Percentiles rank a stretch among this genome's conserved stretches.
Evolutionary conservation across 1,140 invertebrate genomes (phyloP).

Genomic region (Vanessa tameamea): DNA sequence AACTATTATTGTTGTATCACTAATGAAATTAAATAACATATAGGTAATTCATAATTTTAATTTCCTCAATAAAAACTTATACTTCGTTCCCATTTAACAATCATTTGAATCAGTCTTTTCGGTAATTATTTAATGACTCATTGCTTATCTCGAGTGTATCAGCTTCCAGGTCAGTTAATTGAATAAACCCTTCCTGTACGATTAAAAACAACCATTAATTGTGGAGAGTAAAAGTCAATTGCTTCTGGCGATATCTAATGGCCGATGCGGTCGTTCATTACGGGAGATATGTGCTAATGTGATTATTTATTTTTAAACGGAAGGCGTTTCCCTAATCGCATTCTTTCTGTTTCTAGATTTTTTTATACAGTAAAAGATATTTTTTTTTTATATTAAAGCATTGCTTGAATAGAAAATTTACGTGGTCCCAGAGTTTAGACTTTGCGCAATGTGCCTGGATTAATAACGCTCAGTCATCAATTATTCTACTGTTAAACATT

Average conservation of each 20-base stretch:
- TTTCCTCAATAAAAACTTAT: no score
- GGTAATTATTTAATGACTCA: slow-evolving; percentile 1
- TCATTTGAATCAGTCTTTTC: not conserved
- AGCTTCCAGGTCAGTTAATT: slow-evolving; percentile 47
- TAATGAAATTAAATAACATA: no score
- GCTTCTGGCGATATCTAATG: slow-evolving; percentile 38
- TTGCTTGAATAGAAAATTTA: no score
- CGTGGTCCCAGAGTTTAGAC: no score
- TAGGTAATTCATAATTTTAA: no score
- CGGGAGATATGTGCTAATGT: slow-evolving; percentile 31
- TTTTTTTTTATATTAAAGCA: no score
- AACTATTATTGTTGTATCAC: no score
- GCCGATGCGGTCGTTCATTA: slow-evolving; percentile 28
- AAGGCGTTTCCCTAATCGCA: not conserved
- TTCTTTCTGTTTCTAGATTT: not conserved
- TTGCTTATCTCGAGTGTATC: slow-evolving; percentile 15
- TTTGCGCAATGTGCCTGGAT: no score
- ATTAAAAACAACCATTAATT: slow-evolving; percentile 58
- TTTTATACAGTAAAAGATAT: no score
- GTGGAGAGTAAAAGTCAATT: slow-evolving; percentile 64
- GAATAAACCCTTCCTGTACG: slow-evolving; percentile 63
- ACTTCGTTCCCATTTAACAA: no score
- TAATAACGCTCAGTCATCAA: no score
- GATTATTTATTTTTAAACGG: slow-evolving; percentile 7
- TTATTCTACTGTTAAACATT: no score